Conservation (phyloP, 2,888 invertebrate genomes). For the Plebejus argus region DNA sequence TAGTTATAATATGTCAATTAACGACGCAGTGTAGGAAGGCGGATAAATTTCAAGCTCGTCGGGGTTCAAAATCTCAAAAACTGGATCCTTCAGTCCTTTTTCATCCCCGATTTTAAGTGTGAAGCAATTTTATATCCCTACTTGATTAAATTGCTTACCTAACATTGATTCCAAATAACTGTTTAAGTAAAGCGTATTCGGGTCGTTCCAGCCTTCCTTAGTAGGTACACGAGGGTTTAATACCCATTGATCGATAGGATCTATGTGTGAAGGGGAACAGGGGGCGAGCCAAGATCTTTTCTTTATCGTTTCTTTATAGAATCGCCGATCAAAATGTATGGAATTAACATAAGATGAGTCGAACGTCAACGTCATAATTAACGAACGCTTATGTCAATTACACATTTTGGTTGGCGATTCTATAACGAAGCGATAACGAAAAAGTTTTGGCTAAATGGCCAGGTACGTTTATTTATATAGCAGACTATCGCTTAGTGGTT, state of each 20-base stretch:
- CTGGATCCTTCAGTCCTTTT: background rate
- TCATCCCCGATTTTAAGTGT: background rate
- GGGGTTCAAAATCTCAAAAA: background rate
- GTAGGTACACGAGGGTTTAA: slow-evolving; percentile 21
- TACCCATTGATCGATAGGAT: slow-evolving; percentile 29
- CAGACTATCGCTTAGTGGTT: background rate
- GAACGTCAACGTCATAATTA: too few relatives aligned
- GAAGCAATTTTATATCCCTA: slow-evolving; percentile 1
- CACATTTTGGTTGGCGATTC: too few relatives aligned
- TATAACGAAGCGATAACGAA: too few relatives aligned
- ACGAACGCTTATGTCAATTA: too few relatives aligned
- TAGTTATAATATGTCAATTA: background rate
- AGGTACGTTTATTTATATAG: background rate
- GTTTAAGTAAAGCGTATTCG: slow-evolving; percentile 23
- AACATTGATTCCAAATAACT: slow-evolving; percentile 25
- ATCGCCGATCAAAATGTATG: too few relatives aligned
- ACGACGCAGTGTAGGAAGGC: background rate
- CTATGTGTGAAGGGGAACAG: slow-evolving; percentile 10
- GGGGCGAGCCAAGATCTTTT: too few relatives aligned
- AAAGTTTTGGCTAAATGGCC: too few relatives aligned
- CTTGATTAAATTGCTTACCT: slow-evolving; percentile 18
- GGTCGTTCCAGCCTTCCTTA: slow-evolving; percentile 13
- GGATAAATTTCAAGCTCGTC: background rate
- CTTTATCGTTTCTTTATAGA: too few relatives aligned
- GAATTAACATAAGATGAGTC: too few relatives aligned